Conservation (phyloP, 1,140 invertebrate genomes). For the Drosophila pachea region DNA sequence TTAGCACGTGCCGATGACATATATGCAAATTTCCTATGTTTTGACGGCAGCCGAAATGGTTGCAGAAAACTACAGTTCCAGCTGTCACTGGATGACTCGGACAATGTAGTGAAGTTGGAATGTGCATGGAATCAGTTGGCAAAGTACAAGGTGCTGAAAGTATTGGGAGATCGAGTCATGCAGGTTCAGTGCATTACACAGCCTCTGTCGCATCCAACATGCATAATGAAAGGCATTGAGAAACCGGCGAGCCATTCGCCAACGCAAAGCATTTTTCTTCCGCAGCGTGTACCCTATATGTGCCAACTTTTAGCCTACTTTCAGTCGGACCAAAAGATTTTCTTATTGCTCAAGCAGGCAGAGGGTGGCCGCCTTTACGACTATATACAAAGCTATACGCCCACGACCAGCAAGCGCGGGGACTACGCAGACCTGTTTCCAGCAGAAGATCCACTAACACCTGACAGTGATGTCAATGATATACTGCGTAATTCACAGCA, state of each 20-base stretch:
- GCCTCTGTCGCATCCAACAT: conserved; percentile 71
- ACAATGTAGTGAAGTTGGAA: conserved; percentile 57
- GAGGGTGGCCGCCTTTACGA: conserved; percentile 78
- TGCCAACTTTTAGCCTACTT: conserved; percentile 79
- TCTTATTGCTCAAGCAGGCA: conserved; percentile 79
- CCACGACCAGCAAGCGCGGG: conserved; percentile 35
- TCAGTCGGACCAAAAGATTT: conserved; percentile 80
- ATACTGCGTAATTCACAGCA: conserved; percentile 64
- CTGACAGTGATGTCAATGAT: conserved; percentile 54
- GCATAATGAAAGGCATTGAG: conserved; percentile 80
- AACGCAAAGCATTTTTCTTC: conserved; percentile 79
- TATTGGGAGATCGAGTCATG: conserved; percentile 79
- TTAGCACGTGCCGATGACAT: conserved; percentile 79
- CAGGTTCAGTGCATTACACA: conserved; percentile 79
- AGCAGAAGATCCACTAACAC: conserved; percentile 30
- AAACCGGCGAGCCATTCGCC: conserved; percentile 78
- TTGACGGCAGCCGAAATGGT: background rate
- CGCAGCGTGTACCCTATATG: conserved; percentile 80
- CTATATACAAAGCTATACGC: conserved; percentile 70
- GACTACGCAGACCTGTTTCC: conserved; percentile 66
- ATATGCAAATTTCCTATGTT: conserved; percentile 63
- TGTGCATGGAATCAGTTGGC: conserved; percentile 78
- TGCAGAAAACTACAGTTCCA: conserved; percentile 58
- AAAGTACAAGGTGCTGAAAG: conserved; percentile 80
- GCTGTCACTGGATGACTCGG: conserved; percentile 63